Evolutionary conservation across 2,888 invertebrate species (phyloP).

Genomic region (Ormyrus rosae): DNA sequence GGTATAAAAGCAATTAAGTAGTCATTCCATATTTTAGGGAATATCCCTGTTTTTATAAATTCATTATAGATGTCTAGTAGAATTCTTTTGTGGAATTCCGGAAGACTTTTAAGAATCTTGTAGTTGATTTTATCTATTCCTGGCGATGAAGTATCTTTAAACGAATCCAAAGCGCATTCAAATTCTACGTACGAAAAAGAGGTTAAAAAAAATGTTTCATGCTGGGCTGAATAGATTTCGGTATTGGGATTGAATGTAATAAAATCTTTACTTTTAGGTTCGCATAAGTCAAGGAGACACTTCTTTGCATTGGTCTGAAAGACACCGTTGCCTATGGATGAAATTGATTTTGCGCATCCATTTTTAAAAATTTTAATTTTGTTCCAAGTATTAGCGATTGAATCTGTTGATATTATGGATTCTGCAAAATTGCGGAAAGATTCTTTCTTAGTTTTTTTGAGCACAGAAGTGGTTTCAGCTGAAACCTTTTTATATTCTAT

Average conservation of each 20-base stretch:
- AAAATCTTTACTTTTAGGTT: background rate
- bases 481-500: slow-evolving; percentile 4
- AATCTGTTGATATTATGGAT: background rate
- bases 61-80: background rate
- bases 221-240: too few species aligned
- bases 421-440: background rate
- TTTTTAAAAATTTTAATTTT: slow-evolving; percentile 6
- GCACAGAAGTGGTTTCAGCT: too few species aligned
- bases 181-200: background rate
- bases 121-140: background rate
- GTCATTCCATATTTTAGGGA: background rate
- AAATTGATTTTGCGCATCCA: background rate
- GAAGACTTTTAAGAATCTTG: background rate
- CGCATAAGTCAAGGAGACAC: background rate
- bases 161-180: background rate
- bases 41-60: background rate
- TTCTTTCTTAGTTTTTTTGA: background rate
- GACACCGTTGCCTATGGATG: background rate
- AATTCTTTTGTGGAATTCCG: too few species aligned
- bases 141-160: background rate
- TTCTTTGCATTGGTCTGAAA: background rate
- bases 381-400: background rate
- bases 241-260: too few species aligned
- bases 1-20: background rate
- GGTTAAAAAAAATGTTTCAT: background rate